phyloP scores from a whole-genome alignment of 2,888 invertebrate genomes.

The Athalia cordata region DNA sequence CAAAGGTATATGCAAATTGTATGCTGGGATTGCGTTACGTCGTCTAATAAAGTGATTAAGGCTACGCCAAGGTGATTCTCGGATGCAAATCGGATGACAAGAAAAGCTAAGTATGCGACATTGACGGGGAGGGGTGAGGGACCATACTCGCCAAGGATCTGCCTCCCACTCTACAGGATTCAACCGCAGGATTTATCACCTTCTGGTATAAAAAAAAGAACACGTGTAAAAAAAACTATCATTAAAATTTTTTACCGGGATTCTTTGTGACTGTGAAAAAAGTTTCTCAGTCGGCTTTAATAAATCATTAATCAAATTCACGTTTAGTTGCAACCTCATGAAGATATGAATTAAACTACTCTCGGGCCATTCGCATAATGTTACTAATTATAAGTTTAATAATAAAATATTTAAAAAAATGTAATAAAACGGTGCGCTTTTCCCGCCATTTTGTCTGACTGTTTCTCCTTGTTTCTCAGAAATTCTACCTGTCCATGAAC shows the following conservation, averaged over 20 bases:
- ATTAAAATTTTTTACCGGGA: not conserved
- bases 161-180: not conserved
- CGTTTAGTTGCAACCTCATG: not conserved
- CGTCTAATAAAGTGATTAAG: constrained; percentile 22
- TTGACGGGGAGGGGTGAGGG: not conserved
- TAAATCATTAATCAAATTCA: not conserved
- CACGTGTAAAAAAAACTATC: not conserved
- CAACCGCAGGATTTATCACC: too few species aligned
- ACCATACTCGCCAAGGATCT: constrained; percentile 10
- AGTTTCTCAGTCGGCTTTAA: not conserved
- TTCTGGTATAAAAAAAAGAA: not conserved
- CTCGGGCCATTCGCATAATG: too few species aligned
- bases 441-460: constrained; percentile 11
- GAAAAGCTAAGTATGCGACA: constrained; percentile 2
- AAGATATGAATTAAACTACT: not conserved
- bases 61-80: constrained; percentile 30
- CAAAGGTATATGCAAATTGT: constrained; percentile 22
- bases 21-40: constrained; percentile 16
- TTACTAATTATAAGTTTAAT: too few species aligned
- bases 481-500: constrained; percentile 19
- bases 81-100: constrained; percentile 26
- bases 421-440: not conserved
- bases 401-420: not conserved
- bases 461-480: not conserved
- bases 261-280: not conserved